Evolutionary conservation across 2,888 invertebrate species (phyloP).

Genomic region (Heteromyza rotundicornis): DNA sequence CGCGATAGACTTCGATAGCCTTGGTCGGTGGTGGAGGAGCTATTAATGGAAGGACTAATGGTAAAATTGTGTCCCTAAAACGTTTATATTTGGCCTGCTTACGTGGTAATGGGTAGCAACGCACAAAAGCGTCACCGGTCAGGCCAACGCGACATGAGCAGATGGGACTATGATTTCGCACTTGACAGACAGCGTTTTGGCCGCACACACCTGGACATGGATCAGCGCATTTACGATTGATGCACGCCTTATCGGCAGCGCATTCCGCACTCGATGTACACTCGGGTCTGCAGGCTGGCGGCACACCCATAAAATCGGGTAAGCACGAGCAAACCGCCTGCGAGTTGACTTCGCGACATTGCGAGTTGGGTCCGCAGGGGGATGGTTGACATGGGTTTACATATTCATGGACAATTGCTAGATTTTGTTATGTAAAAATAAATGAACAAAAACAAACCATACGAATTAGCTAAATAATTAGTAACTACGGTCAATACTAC

Average conservation of each 20-base stretch:
- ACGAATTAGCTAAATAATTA: slow-evolving; percentile 34
- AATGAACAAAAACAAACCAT: slow-evolving; percentile 25
- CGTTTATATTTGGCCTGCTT: no score
- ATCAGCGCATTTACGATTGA: slow-evolving; percentile 74
- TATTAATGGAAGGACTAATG: slow-evolving; percentile 13
- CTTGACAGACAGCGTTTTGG: slow-evolving; percentile 72
- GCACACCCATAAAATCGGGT: slow-evolving; percentile 71
- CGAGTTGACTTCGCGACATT: slow-evolving; percentile 72
- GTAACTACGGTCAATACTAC: slow-evolving; percentile 42
- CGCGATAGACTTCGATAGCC: slow-evolving; percentile 46
- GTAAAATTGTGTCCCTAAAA: neutral
- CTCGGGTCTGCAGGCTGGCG: slow-evolving; percentile 76
- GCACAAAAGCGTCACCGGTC: slow-evolving; percentile 77
- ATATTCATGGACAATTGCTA: slow-evolving; percentile 64
- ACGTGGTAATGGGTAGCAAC: slow-evolving; percentile 67
- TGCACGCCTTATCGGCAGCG: slow-evolving; percentile 71
- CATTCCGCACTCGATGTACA: slow-evolving; percentile 78
- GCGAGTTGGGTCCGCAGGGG: slow-evolving; percentile 79
- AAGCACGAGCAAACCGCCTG: slow-evolving; percentile 76
- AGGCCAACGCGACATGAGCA: slow-evolving; percentile 73
- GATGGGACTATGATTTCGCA: slow-evolving; percentile 79
- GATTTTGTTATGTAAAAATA: slow-evolving; percentile 26
- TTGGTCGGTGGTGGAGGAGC: slow-evolving; percentile 42
- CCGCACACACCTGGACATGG: slow-evolving; percentile 82
- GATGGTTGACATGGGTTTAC: slow-evolving; percentile 64